Conservation (phyloP, 2,888 invertebrate genomes). For the Andrena minutula region DNA sequence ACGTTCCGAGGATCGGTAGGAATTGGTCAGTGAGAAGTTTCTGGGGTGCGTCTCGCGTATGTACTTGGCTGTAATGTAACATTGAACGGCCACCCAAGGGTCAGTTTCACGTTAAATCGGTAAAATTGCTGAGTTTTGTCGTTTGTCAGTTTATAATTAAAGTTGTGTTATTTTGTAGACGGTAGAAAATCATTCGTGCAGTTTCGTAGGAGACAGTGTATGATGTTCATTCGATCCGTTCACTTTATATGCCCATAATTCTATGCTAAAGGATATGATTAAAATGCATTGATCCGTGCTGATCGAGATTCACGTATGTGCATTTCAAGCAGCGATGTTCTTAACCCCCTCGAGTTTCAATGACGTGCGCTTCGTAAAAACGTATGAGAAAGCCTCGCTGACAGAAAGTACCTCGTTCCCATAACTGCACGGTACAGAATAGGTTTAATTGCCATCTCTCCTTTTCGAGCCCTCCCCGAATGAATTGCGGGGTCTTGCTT, state of each 20-base stretch:
- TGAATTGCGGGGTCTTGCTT: slow-evolving; percentile 40
- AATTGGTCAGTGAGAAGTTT: slow-evolving; percentile 7
- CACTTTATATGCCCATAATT: slow-evolving; percentile 18
- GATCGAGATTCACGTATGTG: slow-evolving; percentile 49
- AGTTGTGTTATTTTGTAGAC: neutral
- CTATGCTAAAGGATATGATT: slow-evolving; percentile 39
- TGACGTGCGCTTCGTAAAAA: slow-evolving; percentile 47
- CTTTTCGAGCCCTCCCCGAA: slow-evolving; percentile 45
- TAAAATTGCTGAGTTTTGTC: too few species aligned
- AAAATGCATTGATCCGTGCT: slow-evolving; percentile 37
- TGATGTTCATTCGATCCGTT: neutral
- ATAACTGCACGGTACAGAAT: slow-evolving; percentile 47
- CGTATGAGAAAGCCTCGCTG: slow-evolving; percentile 50
- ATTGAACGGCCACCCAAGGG: too few species aligned
- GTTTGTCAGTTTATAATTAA: neutral
- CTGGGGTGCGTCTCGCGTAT: neutral
- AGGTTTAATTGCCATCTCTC: slow-evolving; percentile 58
- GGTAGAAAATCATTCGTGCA: neutral
- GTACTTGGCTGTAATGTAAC: too few species aligned
- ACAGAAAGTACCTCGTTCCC: slow-evolving; percentile 55
- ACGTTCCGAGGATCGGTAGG: neutral
- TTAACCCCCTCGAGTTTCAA: slow-evolving; percentile 49
- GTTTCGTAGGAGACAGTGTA: slow-evolving; percentile 18
- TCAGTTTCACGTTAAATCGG: too few species aligned
- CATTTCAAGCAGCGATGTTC: slow-evolving; percentile 46